These are phyloP conservation scores for Phaenicophaeus curvirostris DNA, from an alignment of 2,797 vertebrate species.

Conservation along the genomic window DNA sequence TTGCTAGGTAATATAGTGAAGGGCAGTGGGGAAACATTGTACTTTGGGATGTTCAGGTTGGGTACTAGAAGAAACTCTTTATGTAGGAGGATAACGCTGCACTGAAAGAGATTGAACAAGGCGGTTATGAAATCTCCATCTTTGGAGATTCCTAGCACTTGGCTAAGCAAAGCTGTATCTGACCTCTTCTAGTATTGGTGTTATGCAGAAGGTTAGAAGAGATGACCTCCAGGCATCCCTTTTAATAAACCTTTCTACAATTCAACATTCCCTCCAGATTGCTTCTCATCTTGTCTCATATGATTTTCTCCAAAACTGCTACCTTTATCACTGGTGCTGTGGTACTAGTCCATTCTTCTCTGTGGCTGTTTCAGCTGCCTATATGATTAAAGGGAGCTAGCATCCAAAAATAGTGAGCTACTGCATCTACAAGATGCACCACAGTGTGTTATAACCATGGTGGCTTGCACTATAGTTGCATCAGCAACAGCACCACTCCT, in stretches of 20 bases:
- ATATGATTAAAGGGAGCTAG: not conserved
- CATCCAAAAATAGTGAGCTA: not conserved
- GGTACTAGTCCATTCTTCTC: not conserved
- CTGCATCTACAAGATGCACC: not conserved
- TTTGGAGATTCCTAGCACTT: not conserved
- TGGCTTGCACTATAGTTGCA: rapidly evolving
- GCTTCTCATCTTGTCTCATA: not conserved
- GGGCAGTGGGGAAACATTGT: rapidly evolving
- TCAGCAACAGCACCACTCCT: not conserved
- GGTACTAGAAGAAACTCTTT: not conserved
- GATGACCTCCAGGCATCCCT: not conserved
- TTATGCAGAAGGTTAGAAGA: not conserved
- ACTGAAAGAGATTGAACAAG: not conserved
- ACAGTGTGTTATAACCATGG: no score
- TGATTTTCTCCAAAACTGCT: not conserved
- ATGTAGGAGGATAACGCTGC: not conserved
- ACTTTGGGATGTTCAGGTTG: not conserved
- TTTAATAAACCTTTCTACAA: not conserved
- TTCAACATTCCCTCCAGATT: not conserved
- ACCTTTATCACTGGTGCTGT: not conserved
- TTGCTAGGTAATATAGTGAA: rapidly evolving
- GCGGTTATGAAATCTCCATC: not conserved
- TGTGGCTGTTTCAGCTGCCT: not conserved
- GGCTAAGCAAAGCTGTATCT: not conserved
- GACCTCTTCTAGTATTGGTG: not conserved